Percentiles rank a stretch among this genome's conserved stretches.
Evolutionary conservation across 1,140 invertebrate genomes (phyloP).

Genomic region (Lepidurus arcticus): DNA sequence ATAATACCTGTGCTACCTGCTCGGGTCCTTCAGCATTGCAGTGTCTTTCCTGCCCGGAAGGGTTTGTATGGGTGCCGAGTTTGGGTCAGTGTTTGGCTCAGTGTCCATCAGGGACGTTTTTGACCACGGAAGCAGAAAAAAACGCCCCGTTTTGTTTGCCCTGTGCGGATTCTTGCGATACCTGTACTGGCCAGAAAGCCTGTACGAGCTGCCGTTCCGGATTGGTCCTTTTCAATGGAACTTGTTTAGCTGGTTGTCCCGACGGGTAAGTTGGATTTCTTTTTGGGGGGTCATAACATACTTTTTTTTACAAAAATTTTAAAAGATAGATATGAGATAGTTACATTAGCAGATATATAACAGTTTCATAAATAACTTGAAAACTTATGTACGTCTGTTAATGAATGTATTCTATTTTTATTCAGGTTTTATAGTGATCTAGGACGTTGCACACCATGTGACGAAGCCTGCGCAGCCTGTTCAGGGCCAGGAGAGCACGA

Average conservation of each 20-base stretch:
- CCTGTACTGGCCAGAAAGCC: conserved; percentile 66
- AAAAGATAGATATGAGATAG: background rate
- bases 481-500: conserved; percentile 69
- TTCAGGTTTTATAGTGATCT: conserved; percentile 73
- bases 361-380: too few relatives aligned
- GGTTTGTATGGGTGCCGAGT: conserved; percentile 57
- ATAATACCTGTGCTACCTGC: conserved; percentile 64
- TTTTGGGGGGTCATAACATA: conserved; percentile 14
- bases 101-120: conserved; percentile 65
- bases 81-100: conserved; percentile 60
- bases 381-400: too few relatives aligned
- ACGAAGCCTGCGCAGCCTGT: conserved; percentile 75
- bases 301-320: background rate
- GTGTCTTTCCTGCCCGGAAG: conserved; percentile 58
- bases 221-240: conserved; percentile 67
- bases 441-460: conserved; percentile 71
- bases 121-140: conserved; percentile 28
- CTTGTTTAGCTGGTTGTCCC: conserved; percentile 68
- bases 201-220: conserved; percentile 68
- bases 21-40: conserved; percentile 58
- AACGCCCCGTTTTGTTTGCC: conserved; percentile 60
- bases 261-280: conserved; percentile 47
- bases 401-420: conserved; percentile 11
- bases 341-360: too few relatives aligned
- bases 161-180: conserved; percentile 68